Evolutionary conservation across 2,113 vertebrate species (phyloP).

Genomic region (Eptatretus burgeri): DNA sequence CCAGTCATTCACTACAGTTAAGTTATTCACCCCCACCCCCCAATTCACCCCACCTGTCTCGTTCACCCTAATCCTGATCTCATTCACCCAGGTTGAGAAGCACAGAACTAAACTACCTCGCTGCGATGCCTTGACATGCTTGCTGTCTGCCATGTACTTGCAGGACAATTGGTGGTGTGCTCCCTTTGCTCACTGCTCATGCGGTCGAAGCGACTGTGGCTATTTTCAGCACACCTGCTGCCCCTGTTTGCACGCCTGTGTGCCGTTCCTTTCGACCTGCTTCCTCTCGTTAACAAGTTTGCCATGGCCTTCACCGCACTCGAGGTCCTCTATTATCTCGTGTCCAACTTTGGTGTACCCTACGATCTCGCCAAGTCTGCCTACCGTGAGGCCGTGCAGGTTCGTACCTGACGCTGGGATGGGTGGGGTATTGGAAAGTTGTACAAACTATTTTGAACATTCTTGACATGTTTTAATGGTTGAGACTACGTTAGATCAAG

Average conservation of each 20-base stretch:
- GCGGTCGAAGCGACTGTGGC: slow-evolving; percentile 28
- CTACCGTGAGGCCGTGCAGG: slow-evolving; percentile 24
- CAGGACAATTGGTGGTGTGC: slow-evolving; percentile 33
- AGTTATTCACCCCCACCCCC: too few species aligned
- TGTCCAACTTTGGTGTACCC: slow-evolving; percentile 24
- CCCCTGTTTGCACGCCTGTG: slow-evolving; percentile 26
- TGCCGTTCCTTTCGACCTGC: slow-evolving; percentile 13
- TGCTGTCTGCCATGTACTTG: too few species aligned
- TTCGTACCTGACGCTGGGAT: slow-evolving; percentile 10
- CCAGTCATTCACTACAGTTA: too few species aligned
- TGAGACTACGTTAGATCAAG: background rate
- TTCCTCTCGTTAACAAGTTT: slow-evolving; percentile 18
- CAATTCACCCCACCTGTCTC: too few species aligned
- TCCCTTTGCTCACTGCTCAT: slow-evolving; percentile 33
- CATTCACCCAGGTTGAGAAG: too few species aligned
- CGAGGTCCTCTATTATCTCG: slow-evolving; percentile 17
- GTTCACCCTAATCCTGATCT: too few species aligned
- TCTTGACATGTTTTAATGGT: background rate
- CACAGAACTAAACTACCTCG: too few species aligned
- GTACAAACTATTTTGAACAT: background rate
- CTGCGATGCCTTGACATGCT: too few species aligned
- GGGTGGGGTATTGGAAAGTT: background rate
- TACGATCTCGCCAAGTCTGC: slow-evolving; percentile 19
- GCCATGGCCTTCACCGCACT: slow-evolving; percentile 18
- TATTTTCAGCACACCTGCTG: slow-evolving; percentile 29